A percentile compares a stretch with the other conserved stretches of the same genome.
These are phyloP conservation scores for Bombus breviceps DNA, from an alignment of 1,140 invertebrate species.

Conservation along the genomic window DNA sequence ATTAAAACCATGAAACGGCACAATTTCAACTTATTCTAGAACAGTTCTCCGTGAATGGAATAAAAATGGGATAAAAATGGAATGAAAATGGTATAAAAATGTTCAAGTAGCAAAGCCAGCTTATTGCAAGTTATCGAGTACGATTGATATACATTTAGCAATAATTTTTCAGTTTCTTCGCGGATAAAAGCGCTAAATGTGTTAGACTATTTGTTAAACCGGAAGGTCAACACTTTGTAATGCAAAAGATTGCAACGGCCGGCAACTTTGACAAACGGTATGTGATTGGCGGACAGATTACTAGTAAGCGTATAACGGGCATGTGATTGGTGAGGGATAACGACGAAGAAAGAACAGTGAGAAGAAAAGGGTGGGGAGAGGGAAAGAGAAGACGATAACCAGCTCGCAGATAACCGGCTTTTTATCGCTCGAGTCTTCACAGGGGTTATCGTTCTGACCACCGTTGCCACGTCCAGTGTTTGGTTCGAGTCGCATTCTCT, in stretches of 20 bases:
- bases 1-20: too few species aligned
- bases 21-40: too few species aligned
- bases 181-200: background rate
- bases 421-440: conserved; percentile 70
- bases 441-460: conserved; percentile 74
- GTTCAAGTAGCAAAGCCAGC: too few species aligned
- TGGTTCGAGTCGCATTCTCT: conserved; percentile 39
- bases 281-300: conserved; percentile 57
- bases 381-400: conserved; percentile 56
- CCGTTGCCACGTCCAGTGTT: conserved; percentile 69
- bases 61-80: too few species aligned
- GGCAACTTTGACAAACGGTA: conserved; percentile 50
- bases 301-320: conserved; percentile 48
- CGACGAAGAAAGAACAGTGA: conserved; percentile 22
- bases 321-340: conserved; percentile 53
- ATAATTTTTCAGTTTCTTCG: background rate
- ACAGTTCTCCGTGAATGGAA: too few species aligned
- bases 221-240: conserved; percentile 22
- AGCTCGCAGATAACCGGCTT: conserved; percentile 68
- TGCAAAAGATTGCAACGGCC: conserved; percentile 28
- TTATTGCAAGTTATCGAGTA: too few species aligned
- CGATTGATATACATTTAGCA: too few species aligned
- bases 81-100: too few species aligned
- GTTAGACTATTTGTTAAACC: background rate
- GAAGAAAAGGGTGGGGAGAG: conserved; percentile 3